phyloP scores from a whole-genome alignment of 2,113 vertebrate species.

The Panurus biarmicus region DNA sequence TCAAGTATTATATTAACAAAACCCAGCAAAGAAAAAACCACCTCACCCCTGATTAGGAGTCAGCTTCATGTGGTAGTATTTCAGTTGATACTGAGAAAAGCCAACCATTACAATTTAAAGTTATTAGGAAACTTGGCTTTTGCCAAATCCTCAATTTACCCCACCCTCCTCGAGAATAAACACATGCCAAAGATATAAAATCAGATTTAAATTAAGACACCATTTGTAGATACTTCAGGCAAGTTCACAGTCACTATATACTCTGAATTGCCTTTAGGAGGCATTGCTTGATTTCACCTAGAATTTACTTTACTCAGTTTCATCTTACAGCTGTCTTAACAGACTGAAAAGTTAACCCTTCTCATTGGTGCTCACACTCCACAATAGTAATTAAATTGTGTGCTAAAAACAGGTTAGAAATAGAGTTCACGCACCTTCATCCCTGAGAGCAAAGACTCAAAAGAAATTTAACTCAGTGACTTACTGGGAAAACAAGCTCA shows the following conservation, averaged over 20 bases:
- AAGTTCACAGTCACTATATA: background rate
- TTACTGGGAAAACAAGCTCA: background rate
- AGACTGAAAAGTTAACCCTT: background rate
- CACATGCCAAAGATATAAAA: background rate
- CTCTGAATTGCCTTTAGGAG: background rate
- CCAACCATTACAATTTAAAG: background rate
- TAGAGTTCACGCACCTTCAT: background rate
- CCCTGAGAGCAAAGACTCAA: background rate
- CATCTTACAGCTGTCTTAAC: background rate
- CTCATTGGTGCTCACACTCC: background rate
- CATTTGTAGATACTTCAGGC: background rate
- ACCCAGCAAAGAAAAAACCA: background rate
- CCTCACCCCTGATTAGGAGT: background rate
- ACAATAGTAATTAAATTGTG: background rate
- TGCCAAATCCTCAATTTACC: background rate
- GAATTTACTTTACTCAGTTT: background rate
- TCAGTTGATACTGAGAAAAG: background rate
- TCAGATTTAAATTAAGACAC: too few species aligned
- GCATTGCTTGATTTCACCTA: background rate
- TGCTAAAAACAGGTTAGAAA: background rate
- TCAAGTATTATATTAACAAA: background rate
- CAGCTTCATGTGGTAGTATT: background rate
- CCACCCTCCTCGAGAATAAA: background rate
- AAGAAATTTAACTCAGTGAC: background rate
- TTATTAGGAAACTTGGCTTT: background rate